These are phyloP conservation scores for Bettongia penicillata DNA, from an alignment of 2,113 vertebrate species.

Conservation along the genomic window DNA sequence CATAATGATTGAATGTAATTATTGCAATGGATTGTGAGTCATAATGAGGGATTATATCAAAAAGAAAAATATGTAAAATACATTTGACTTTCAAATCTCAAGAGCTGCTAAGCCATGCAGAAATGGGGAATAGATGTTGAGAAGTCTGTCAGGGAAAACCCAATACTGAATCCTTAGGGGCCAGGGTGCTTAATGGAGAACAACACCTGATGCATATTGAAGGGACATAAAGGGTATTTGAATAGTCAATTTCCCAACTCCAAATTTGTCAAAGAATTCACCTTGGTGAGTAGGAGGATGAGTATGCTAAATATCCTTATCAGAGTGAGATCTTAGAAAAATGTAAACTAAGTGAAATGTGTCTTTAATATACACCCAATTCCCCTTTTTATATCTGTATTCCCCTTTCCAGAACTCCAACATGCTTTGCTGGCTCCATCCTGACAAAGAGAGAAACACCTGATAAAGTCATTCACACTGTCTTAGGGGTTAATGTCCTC, in stretches of 20 bases:
- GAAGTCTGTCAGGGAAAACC: constrained; percentile 47
- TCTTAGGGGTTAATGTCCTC: neutral
- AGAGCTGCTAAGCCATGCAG: constrained; percentile 58
- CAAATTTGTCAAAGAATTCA: neutral
- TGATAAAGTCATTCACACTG: neutral
- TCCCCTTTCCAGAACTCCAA: neutral
- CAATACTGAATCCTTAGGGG: constrained; percentile 9
- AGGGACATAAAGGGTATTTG: neutral
- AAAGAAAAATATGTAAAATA: constrained; percentile 67
- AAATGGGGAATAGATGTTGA: constrained; percentile 51
- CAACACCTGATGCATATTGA: neutral
- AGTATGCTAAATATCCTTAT: neutral
- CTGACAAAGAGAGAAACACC: neutral
- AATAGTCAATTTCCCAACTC: neutral
- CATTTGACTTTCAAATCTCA: constrained; percentile 69
- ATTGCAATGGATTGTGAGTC: constrained; percentile 64
- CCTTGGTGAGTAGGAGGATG: neutral
- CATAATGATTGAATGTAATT: constrained; percentile 65
- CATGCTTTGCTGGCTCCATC: neutral
- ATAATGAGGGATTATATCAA: constrained; percentile 68
- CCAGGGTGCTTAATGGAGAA: neutral
- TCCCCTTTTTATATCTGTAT: neutral
- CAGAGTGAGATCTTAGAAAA: neutral
- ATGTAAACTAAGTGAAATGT: neutral
- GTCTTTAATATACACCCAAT: neutral